phyloP scores from a whole-genome alignment of 35 echinoderm and acorn worm genomes.

The Patiria miniata region DNA sequence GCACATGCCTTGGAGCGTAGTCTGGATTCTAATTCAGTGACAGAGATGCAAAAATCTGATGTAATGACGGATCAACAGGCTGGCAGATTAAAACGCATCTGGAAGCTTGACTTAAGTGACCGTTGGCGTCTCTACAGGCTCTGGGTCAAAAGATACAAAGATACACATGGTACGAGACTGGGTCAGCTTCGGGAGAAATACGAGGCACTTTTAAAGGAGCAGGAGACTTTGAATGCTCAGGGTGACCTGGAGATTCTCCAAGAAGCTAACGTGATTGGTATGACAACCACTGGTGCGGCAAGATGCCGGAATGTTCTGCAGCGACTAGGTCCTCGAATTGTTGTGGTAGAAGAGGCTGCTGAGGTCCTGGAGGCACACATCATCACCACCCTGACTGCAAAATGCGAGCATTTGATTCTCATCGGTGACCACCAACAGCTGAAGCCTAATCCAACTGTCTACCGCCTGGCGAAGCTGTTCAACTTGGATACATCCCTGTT shows the following conservation, averaged over 20 bases:
- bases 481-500: slow-evolving; percentile 84
- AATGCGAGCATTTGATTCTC: slow-evolving; percentile 80
- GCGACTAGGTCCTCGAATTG: slow-evolving; percentile 11
- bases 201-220: slow-evolving; percentile 22
- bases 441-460: slow-evolving; percentile 85
- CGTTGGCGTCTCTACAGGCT: slow-evolving; percentile 75
- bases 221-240: slow-evolving; percentile 38
- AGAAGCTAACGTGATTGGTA: slow-evolving; percentile 62
- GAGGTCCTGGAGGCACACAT: slow-evolving; percentile 92
- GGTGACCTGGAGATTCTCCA: slow-evolving; percentile 58
- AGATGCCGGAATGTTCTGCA: slow-evolving; percentile 14
- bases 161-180: neutral
- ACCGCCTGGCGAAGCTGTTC: slow-evolving; percentile 63
- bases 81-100: slow-evolving; percentile 25
- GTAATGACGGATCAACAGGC: slow-evolving; percentile 47
- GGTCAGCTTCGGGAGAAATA: slow-evolving; percentile 37
- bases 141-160: slow-evolving; percentile 46
- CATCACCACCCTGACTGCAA: slow-evolving; percentile 47
- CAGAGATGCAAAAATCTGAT: neutral
- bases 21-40: neutral
- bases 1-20: too few relatives aligned
- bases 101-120: slow-evolving; percentile 50
- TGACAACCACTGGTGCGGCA: slow-evolving; percentile 68
- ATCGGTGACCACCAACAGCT: slow-evolving; percentile 94
- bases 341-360: slow-evolving; percentile 56